Evolutionary conservation across 1,140 invertebrate genomes (phyloP).

Genomic region (Cepaea nemoralis): DNA sequence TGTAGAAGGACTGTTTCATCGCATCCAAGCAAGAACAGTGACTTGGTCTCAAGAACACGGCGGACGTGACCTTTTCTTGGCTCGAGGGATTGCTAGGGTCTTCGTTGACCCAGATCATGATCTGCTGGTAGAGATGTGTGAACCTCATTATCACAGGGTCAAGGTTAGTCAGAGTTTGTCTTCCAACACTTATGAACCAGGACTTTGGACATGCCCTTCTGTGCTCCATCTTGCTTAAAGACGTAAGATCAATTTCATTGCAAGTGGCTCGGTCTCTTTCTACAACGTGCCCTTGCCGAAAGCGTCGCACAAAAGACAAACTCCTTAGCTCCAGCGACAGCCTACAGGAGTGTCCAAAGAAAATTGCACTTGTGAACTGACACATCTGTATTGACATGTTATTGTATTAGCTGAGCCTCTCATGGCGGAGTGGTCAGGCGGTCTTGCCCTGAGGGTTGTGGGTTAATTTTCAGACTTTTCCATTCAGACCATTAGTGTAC

Average conservation of each 20-base stretch:
- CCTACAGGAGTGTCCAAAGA: no score
- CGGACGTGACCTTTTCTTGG: slow-evolving; percentile 61
- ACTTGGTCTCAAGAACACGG: slow-evolving; percentile 65
- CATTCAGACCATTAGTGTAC: no score
- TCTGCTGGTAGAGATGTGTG: slow-evolving; percentile 66
- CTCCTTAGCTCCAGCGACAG: no score
- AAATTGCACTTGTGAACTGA: no score
- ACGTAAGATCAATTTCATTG: background rate
- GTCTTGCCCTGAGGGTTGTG: no score
- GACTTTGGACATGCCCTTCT: background rate
- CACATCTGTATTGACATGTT: no score
- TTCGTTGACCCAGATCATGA: slow-evolving; percentile 69
- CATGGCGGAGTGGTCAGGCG: no score
- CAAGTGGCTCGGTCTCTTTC: no score
- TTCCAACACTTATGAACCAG: background rate
- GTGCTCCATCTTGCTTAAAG: background rate
- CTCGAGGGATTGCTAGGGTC: slow-evolving; percentile 57
- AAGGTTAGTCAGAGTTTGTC: slow-evolving; percentile 57
- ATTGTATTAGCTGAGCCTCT: no score
- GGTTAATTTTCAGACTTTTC: no score
- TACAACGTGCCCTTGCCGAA: no score
- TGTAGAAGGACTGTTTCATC: slow-evolving; percentile 67
- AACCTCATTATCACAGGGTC: slow-evolving; percentile 57
- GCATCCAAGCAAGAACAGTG: slow-evolving; percentile 61
- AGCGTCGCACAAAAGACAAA: no score